Evolutionary conservation across 2,888 invertebrate species (phyloP).

Genomic region (Hypomecis punctinalis): DNA sequence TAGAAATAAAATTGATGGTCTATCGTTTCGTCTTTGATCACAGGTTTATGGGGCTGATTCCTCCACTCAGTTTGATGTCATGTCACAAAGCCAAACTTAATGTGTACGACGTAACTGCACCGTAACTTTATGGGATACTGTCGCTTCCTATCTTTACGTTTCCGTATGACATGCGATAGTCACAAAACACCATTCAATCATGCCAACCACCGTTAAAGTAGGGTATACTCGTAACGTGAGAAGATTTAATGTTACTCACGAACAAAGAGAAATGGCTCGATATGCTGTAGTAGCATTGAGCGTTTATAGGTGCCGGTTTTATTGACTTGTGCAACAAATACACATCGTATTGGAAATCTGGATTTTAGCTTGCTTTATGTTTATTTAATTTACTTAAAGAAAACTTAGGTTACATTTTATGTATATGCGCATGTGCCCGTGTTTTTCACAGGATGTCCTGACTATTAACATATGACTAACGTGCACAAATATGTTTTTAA

Average conservation of each 20-base stretch:
- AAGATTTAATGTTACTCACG: conserved; percentile 5
- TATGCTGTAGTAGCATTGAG: background rate
- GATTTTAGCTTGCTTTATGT: too few relatives aligned
- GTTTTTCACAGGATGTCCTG: too few relatives aligned
- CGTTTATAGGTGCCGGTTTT: conserved; percentile 5
- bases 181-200: conserved; percentile 33
- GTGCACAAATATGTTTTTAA: too few relatives aligned
- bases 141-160: conserved; percentile 33
- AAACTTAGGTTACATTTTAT: too few relatives aligned
- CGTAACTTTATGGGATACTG: conserved; percentile 25
- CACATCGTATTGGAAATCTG: background rate
- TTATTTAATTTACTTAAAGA: too few relatives aligned
- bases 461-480: too few relatives aligned
- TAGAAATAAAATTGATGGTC: conserved; percentile 17
- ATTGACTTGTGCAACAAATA: background rate
- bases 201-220: conserved; percentile 19
- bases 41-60: conserved; percentile 22
- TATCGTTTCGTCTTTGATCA: conserved; percentile 17
- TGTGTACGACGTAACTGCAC: conserved; percentile 25
- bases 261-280: background rate
- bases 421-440: too few relatives aligned
- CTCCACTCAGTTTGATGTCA: conserved; percentile 23
- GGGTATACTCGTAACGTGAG: background rate
- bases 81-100: conserved; percentile 31
- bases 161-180: conserved; percentile 24